These are phyloP conservation scores for Galeopsomyia nigrocyanea DNA, from an alignment of 2,888 invertebrate genomes.

Conservation along the genomic window DNA sequence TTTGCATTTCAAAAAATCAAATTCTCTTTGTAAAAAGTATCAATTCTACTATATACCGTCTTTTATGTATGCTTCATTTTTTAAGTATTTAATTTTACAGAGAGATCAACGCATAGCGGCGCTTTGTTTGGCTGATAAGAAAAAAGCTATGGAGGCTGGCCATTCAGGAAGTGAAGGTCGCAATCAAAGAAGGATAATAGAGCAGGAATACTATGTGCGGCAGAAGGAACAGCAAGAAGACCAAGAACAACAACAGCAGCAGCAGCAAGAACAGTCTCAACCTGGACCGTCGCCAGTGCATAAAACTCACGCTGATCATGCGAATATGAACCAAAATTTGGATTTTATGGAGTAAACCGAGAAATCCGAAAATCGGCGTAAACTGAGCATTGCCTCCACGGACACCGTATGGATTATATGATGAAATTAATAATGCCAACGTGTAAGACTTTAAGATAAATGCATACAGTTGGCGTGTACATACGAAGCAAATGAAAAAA, in stretches of 20 bases:
- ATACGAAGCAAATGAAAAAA: conserved; percentile 37
- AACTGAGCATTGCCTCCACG: conserved; percentile 56
- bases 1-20: no score
- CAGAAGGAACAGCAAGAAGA: conserved; percentile 47
- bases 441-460: conserved; percentile 37
- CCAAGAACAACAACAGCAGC: conserved; percentile 40
- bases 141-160: no score
- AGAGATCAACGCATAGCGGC: no score
- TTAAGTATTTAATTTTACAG: no score
- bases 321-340: conserved; percentile 64
- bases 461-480: conserved; percentile 46
- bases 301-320: conserved; percentile 44
- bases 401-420: conserved; percentile 52
- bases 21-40: no score
- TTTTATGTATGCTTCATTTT: no score
- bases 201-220: conserved; percentile 36
- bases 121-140: no score
- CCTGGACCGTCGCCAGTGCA: conserved; percentile 58
- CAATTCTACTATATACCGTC: no score
- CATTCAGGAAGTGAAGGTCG: no score
- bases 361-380: conserved; percentile 30
- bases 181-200: neutral
- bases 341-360: conserved; percentile 65
- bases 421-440: conserved; percentile 37
- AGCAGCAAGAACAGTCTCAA: conserved; percentile 51